These are phyloP conservation scores for Corythaixoides concolor DNA, from an alignment of 2,113 vertebrate species.

Conservation along the genomic window DNA sequence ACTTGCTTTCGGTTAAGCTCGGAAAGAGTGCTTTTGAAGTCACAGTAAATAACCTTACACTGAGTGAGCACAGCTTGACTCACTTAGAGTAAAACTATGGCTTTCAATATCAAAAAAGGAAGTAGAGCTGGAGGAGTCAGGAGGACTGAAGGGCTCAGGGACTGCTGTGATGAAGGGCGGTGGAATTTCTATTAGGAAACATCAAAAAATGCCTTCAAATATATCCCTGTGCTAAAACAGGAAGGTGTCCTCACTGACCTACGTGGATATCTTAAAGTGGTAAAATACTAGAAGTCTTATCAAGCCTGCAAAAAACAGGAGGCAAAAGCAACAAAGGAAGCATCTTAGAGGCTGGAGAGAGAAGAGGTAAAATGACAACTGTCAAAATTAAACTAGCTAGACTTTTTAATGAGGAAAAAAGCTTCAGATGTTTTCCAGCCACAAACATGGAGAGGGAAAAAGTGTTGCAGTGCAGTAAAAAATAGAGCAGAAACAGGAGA, in stretches of 20 bases:
- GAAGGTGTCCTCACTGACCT: not conserved
- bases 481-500: not conserved
- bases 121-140: not conserved
- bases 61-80: not conserved
- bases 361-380: not conserved
- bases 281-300: not conserved
- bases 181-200: conserved; percentile 18
- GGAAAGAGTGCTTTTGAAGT: not conserved
- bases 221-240: not conserved
- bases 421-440: not conserved
- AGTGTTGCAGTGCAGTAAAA: not conserved
- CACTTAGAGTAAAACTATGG: not conserved
- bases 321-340: not conserved
- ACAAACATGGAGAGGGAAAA: not conserved
- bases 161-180: not conserved
- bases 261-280: not conserved
- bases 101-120: not conserved
- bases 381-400: not conserved
- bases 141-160: not conserved
- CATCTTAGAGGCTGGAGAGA: not conserved
- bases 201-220: not conserved
- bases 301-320: not conserved
- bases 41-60: not conserved
- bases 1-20: not conserved
- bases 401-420: not conserved